phyloP scores from a whole-genome alignment of 2,888 invertebrate species.

The Brachyopa scutellaris region DNA sequence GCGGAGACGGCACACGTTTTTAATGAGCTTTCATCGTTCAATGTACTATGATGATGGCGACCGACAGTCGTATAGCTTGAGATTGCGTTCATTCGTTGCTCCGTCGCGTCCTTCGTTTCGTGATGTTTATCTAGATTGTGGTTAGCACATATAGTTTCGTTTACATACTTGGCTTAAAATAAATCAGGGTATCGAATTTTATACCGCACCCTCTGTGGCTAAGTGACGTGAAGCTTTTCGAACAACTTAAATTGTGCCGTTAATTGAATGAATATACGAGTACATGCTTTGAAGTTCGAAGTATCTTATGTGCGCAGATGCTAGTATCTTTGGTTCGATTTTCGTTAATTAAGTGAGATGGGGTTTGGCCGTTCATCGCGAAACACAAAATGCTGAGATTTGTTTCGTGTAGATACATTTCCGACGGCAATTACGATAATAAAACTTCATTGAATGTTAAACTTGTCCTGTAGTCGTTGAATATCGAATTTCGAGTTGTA shows the following conservation, averaged over 20 bases:
- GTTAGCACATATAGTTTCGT: slow-evolving; percentile 33
- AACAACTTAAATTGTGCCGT: not conserved
- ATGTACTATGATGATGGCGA: not conserved
- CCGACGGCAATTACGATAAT: not conserved
- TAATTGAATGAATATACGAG: slow-evolving; percentile 16
- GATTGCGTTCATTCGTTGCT: slow-evolving; percentile 6
- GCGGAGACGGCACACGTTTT: slow-evolving; percentile 26
- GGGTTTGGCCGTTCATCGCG: not conserved
- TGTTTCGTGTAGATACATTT: too few species aligned
- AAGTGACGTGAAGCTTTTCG: slow-evolving; percentile 2
- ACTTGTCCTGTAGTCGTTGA: too few species aligned
- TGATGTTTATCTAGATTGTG: slow-evolving; percentile 47
- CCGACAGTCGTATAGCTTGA: slow-evolving; percentile 7
- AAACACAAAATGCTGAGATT: too few species aligned
- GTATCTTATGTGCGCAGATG: too few species aligned
- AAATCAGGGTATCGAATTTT: slow-evolving; percentile 20
- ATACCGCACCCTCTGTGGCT: slow-evolving; percentile 35
- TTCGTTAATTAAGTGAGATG: not conserved
- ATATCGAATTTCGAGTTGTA: too few species aligned
- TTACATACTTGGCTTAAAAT: slow-evolving; percentile 16
- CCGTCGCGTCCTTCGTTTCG: not conserved
- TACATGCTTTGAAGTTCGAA: too few species aligned
- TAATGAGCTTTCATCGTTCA: slow-evolving; percentile 53
- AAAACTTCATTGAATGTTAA: too few species aligned
- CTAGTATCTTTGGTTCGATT: not conserved